phyloP scores from a whole-genome alignment of 2,888 invertebrate species.

The Apamea sordens region DNA sequence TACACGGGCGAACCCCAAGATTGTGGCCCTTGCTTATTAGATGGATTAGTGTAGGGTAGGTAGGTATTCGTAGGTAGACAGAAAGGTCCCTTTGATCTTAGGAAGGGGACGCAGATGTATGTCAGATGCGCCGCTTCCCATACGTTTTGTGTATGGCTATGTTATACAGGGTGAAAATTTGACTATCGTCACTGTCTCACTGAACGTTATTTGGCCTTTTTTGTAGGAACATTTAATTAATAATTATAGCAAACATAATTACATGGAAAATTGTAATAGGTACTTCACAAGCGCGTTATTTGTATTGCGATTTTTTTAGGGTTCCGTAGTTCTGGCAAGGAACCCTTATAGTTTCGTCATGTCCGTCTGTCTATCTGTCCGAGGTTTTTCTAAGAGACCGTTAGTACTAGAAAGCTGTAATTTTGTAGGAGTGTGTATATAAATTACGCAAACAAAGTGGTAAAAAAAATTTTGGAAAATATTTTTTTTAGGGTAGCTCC shows the following conservation, averaged over 20 bases:
- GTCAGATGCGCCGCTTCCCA: constrained; percentile 43
- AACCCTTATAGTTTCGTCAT: too few relatives aligned
- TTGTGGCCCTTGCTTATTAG: constrained; percentile 58
- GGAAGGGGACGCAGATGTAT: constrained; percentile 21
- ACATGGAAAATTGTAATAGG: too few relatives aligned
- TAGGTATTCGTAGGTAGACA: constrained; percentile 22
- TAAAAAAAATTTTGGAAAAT: too few relatives aligned
- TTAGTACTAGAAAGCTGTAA: too few relatives aligned
- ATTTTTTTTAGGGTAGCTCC: too few relatives aligned
- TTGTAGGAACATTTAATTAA: not conserved
- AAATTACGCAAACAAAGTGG: too few relatives aligned
- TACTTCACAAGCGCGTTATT: too few relatives aligned
- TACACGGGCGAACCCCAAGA: constrained; percentile 42
- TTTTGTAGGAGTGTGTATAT: too few relatives aligned
- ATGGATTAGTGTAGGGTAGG: constrained; percentile 54
- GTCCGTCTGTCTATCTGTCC: too few relatives aligned
- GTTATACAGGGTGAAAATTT: not conserved
- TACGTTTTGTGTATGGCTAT: constrained; percentile 3
- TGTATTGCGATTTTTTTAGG: too few relatives aligned
- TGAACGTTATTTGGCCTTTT: not conserved
- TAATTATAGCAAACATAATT: not conserved
- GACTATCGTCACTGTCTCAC: not conserved
- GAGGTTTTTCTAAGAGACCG: too few relatives aligned
- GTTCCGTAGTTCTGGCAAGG: too few relatives aligned
- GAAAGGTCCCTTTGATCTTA: constrained; percentile 54